Evolutionary conservation across 1,140 invertebrate species (phyloP).

Genomic region (Bombus breviceps): DNA sequence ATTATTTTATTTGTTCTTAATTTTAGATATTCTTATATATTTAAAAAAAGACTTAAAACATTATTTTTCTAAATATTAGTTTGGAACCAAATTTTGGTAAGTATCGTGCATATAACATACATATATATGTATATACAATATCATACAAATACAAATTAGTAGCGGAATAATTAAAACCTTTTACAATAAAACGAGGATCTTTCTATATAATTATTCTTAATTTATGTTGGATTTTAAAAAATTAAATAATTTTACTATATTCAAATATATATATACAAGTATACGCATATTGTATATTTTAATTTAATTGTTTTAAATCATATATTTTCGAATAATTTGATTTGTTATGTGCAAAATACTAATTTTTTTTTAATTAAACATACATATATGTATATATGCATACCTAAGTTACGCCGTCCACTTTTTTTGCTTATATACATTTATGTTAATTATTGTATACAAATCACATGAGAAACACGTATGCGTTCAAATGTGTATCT

Average conservation of each 20-base stretch:
- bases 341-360: no score
- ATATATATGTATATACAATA: background rate
- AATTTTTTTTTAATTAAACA: background rate
- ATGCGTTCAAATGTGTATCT: background rate
- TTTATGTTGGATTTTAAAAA: no score
- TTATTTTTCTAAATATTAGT: background rate
- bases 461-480: background rate
- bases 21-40: background rate
- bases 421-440: background rate
- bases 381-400: background rate
- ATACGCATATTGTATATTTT: no score
- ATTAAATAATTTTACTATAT: no score
- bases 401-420: background rate
- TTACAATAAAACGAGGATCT: no score
- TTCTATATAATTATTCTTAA: no score
- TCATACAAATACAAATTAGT: background rate
- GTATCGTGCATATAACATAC: background rate
- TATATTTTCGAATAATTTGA: no score
- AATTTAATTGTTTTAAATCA: no score
- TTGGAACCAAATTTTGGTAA: background rate
- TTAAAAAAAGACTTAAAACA: background rate
- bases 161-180: background rate
- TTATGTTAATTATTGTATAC: constrained; percentile 4
- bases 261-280: background rate
- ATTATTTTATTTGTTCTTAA: background rate